A percentile compares a stretch with the other conserved stretches of the same genome.
Conservation (phyloP, 2,888 invertebrate species). For the Cryptosula pallasiana region DNA sequence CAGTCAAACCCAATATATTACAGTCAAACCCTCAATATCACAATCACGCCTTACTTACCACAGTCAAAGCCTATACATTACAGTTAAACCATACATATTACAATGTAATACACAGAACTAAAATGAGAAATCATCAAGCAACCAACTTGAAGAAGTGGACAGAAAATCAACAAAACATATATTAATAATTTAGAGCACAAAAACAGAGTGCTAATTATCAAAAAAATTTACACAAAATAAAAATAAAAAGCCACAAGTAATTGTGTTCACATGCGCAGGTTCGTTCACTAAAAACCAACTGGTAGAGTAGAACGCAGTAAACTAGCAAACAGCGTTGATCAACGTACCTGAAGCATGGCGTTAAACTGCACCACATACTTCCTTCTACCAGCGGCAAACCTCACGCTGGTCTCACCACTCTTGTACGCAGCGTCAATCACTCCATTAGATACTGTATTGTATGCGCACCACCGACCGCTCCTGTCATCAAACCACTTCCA, state of each 20-base stretch:
- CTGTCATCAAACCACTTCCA: conserved; percentile 83
- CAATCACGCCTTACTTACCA: too few relatives aligned
- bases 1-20: too few relatives aligned
- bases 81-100: too few relatives aligned
- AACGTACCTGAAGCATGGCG: conserved; percentile 68
- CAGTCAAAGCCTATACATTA: too few relatives aligned
- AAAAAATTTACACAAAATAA: too few relatives aligned
- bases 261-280: neutral
- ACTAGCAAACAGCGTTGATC: neutral
- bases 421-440: conserved; percentile 73
- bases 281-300: neutral
- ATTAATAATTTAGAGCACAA: too few relatives aligned
- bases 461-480: conserved; percentile 74
- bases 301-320: too few relatives aligned
- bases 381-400: conserved; percentile 68
- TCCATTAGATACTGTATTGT: conserved; percentile 67
- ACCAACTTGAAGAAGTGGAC: neutral
- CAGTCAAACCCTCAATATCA: too few relatives aligned
- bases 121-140: too few relatives aligned
- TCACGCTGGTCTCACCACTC: conserved; percentile 53
- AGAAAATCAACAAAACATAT: too few relatives aligned
- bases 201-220: too few relatives aligned
- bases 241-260: neutral
- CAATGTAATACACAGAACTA: too few relatives aligned
- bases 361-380: conserved; percentile 72